Evolutionary conservation across 2,797 vertebrate genomes (phyloP).

Genomic region (Rhinophrynus dorsalis): DNA sequence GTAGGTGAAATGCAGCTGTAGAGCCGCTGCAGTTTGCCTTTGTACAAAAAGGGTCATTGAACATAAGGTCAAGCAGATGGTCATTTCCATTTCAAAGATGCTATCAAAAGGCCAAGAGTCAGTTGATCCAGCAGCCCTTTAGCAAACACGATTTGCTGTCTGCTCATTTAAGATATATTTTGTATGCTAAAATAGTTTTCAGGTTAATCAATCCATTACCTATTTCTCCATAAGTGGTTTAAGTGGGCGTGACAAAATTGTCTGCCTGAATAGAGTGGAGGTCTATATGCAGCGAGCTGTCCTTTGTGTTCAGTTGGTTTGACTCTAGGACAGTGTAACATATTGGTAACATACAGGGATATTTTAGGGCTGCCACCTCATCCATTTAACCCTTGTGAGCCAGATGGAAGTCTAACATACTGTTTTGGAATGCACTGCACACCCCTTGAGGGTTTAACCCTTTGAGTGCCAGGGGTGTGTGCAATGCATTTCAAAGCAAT

Average conservation of each 20-base stretch:
- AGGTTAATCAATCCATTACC: constrained; percentile 64
- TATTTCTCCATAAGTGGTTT: constrained; percentile 76
- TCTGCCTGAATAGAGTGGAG: constrained; percentile 72
- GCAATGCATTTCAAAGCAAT: too few species aligned
- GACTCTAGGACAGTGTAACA: too few species aligned
- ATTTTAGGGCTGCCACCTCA: too few species aligned
- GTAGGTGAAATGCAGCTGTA: constrained; percentile 73
- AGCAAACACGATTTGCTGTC: constrained; percentile 81
- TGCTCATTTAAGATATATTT: constrained; percentile 79
- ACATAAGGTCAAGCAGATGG: constrained; percentile 97
- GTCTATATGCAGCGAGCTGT: constrained; percentile 81
- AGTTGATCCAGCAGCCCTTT: constrained; percentile 74
- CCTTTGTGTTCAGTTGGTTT: constrained; percentile 78
- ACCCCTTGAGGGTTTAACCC: too few species aligned
- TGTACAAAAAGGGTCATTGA: constrained; percentile 88
- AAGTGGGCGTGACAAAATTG: constrained; percentile 68
- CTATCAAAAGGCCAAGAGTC: constrained; percentile 80
- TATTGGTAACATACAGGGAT: constrained; percentile 44
- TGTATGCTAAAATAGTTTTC: constrained; percentile 80
- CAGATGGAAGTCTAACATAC: too few species aligned
- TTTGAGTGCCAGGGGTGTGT: too few species aligned
- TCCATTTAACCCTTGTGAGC: too few species aligned
- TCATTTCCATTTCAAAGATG: constrained; percentile 97
- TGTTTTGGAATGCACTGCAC: too few species aligned
- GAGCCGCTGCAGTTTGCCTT: constrained; percentile 84